Percentiles rank a stretch among this genome's conserved stretches.
These are phyloP conservation scores for Xiphophorus maculatus DNA, from an alignment of 2,113 vertebrate species.

Conservation along the genomic window DNA sequence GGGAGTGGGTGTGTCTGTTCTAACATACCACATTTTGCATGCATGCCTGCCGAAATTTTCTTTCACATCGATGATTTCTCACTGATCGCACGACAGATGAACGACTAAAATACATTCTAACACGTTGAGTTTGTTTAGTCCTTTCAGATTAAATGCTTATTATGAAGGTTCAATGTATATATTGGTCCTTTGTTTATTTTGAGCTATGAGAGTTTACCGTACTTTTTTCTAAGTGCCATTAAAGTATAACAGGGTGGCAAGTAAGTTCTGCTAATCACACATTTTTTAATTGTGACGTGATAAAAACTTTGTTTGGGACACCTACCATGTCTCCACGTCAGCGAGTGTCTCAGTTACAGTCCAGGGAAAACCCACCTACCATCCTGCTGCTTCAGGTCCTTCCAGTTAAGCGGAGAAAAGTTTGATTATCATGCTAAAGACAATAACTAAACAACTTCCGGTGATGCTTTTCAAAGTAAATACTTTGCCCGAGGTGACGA, in stretches of 20 bases:
- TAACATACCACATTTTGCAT: slow-evolving; percentile 49
- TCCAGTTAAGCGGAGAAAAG: neutral
- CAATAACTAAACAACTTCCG: no score
- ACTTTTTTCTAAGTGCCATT: neutral
- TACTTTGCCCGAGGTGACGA: no score
- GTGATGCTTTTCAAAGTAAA: no score
- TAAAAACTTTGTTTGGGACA: neutral
- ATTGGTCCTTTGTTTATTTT: no score
- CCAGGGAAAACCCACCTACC: neutral
- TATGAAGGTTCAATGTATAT: neutral
- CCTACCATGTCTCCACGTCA: slow-evolving; percentile 74
- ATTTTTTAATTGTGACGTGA: neutral
- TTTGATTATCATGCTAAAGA: no score
- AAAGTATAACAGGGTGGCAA: neutral
- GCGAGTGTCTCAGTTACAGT: slow-evolving; percentile 6
- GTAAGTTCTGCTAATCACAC: no score
- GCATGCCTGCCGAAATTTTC: slow-evolving; percentile 42
- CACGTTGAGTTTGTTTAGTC: neutral
- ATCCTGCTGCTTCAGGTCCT: neutral
- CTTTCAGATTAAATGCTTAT: neutral
- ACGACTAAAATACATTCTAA: neutral
- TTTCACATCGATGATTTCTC: slow-evolving; percentile 1
- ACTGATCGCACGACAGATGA: neutral
- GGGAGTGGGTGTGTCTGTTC: slow-evolving; percentile 52
- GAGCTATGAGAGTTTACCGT: no score